phyloP scores from a whole-genome alignment of 2,797 vertebrate genomes.

The Pachyuromys duprasi region DNA sequence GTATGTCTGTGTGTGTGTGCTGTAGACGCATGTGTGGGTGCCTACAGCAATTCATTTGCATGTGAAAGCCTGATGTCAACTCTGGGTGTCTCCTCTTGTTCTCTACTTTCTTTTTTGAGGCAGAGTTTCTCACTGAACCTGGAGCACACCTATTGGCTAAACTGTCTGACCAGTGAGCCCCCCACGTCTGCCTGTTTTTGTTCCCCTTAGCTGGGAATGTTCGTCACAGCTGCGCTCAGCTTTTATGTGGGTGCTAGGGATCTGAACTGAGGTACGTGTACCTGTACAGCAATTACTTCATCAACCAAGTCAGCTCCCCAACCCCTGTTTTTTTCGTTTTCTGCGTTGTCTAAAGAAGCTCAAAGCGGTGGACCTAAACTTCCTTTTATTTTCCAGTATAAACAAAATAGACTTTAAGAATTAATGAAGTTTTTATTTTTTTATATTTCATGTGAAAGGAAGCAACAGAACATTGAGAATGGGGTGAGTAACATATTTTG shows the following conservation, averaged over 20 bases:
- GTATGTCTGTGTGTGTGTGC: neutral
- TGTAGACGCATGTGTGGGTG: neutral
- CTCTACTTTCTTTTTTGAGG: neutral
- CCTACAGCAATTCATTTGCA: neutral
- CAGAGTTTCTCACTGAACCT: neutral
- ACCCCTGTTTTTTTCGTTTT: neutral
- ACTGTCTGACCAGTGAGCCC: neutral
- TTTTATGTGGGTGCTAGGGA: neutral
- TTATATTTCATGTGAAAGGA: neutral
- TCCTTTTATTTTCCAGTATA: constrained; percentile 15
- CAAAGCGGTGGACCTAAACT: constrained; percentile 7
- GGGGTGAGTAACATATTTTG: neutral
- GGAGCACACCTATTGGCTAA: neutral
- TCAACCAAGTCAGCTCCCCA: neutral
- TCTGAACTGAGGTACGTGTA: neutral
- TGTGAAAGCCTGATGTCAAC: neutral
- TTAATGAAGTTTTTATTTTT: neutral
- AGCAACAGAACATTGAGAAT: constrained; percentile 29
- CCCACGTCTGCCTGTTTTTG: neutral
- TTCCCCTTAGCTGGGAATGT: neutral
- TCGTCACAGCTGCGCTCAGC: neutral
- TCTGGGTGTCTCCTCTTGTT: neutral
- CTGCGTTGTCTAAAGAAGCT: neutral
- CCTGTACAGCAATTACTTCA: neutral
- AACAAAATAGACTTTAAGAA: neutral